Conservation (phyloP, 1,140 invertebrate genomes). For the Himalopsyche phryganea region DNA sequence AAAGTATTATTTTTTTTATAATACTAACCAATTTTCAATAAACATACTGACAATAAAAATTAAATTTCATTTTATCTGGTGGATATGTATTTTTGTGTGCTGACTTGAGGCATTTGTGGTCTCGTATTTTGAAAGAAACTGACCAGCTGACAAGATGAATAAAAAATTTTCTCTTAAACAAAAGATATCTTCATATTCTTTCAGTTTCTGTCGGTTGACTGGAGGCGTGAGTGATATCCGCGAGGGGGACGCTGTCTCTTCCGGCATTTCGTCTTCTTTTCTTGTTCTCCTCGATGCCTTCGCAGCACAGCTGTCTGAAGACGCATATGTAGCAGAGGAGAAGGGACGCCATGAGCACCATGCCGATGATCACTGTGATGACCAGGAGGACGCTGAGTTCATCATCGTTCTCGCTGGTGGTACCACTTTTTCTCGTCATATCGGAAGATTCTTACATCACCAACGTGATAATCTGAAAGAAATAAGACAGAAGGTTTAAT, state of each 20-base stretch:
- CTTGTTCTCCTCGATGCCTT: constrained; percentile 42
- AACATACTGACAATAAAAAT: too few species aligned
- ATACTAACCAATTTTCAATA: too few species aligned
- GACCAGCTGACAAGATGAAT: too few species aligned
- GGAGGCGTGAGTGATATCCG: constrained; percentile 50
- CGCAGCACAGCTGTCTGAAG: constrained; percentile 51
- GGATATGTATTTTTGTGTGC: too few species aligned
- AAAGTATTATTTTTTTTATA: too few species aligned
- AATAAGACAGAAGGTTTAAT: too few species aligned
- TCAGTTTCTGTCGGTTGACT: constrained; percentile 54
- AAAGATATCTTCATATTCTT: constrained; percentile 40
- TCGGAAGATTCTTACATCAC: not conserved
- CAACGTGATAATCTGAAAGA: not conserved
- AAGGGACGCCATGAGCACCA: constrained; percentile 51
- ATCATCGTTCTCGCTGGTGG: constrained; percentile 41
- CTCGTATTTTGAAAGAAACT: too few species aligned
- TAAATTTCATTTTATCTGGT: too few species aligned
- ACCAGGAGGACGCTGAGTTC: constrained; percentile 50
- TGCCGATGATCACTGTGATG: constrained; percentile 52
- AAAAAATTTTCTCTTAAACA: too few species aligned
- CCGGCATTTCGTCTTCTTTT: constrained; percentile 38
- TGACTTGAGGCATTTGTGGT: too few species aligned
- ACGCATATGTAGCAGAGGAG: constrained; percentile 56
- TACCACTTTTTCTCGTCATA: constrained; percentile 18
- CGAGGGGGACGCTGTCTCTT: constrained; percentile 49